Evolutionary conservation across 2,113 vertebrate species (phyloP).

Genomic region (Pygoscelis adeliae): DNA sequence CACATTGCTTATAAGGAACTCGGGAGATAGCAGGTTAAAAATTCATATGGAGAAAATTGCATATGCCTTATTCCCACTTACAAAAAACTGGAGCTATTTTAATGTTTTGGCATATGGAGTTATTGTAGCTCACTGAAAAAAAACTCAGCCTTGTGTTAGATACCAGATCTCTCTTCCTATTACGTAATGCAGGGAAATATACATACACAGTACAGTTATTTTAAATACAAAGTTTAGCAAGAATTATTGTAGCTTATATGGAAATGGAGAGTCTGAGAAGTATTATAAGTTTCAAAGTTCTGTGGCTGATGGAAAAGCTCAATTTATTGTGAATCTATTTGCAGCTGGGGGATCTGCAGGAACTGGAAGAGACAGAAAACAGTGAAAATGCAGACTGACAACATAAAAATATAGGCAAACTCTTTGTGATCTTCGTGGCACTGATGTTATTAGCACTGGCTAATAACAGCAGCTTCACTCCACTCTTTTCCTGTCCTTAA

Average conservation of each 20-base stretch:
- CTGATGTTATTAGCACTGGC: constrained; percentile 53
- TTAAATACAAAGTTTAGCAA: constrained; percentile 42
- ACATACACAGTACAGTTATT: constrained; percentile 36
- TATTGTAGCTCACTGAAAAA: constrained; percentile 40
- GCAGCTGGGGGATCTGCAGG: constrained; percentile 72
- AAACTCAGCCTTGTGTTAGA: not conserved
- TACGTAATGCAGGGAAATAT: constrained; percentile 11
- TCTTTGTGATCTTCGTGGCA: constrained; percentile 73
- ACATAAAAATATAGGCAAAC: constrained; percentile 64
- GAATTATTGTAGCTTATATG: not conserved
- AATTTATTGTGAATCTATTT: constrained; percentile 71
- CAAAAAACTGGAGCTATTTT: constrained; percentile 25
- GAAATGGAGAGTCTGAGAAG: constrained; percentile 30
- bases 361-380: constrained; percentile 78
- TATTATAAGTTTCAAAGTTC: constrained; percentile 36
- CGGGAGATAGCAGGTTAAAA: not conserved
- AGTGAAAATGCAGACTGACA: constrained; percentile 68
- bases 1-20: not conserved
- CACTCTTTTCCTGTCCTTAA: constrained; percentile 79
- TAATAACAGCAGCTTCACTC: constrained; percentile 66
- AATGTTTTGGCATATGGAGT: constrained; percentile 39
- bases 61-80: constrained; percentile 24
- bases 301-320: constrained; percentile 63
- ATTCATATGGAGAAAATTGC: not conserved
- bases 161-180: constrained; percentile 27